Conservation (phyloP, 1,140 invertebrate genomes). For the Thaumatotibia leucotreta region DNA sequence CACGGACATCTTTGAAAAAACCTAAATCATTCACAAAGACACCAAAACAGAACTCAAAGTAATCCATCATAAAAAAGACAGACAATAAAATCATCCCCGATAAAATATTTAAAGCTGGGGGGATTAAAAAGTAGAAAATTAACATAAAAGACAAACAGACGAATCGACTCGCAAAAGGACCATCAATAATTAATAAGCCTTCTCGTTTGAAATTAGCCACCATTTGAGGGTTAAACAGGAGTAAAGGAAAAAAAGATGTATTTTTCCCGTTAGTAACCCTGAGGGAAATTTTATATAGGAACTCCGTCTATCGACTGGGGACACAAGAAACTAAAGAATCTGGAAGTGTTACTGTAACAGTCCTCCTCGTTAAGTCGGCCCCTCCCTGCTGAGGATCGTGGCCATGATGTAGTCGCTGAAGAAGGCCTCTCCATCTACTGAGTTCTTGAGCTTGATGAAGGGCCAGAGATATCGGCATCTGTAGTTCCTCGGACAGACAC, state of each 20-base stretch:
- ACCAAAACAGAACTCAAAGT: not conserved
- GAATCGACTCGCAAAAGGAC: slow-evolving; percentile 37
- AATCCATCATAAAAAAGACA: slow-evolving; percentile 2
- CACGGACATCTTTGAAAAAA: not conserved
- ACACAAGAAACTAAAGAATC: slow-evolving; percentile 20
- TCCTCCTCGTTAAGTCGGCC: not conserved
- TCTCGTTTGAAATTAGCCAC: slow-evolving; percentile 60
- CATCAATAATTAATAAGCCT: slow-evolving; percentile 69
- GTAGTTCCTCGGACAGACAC: too few relatives aligned
- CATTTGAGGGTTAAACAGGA: slow-evolving; percentile 60
- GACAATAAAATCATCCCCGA: slow-evolving; percentile 33
- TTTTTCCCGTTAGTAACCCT: slow-evolving; percentile 41
- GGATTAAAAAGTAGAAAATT: slow-evolving; percentile 48
- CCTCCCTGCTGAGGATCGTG: too few relatives aligned
- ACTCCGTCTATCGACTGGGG: slow-evolving; percentile 46
- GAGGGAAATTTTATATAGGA: slow-evolving; percentile 69
- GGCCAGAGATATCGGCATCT: too few relatives aligned
- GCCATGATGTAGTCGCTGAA: too few relatives aligned
- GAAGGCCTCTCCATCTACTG: too few relatives aligned
- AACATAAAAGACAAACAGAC: slow-evolving; percentile 61
- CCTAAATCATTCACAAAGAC: not conserved
- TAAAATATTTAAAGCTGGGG: slow-evolving; percentile 34
- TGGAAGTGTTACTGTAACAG: slow-evolving; percentile 21
- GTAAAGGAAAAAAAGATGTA: slow-evolving; percentile 47
- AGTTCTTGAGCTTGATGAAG: too few relatives aligned